Base-by-base conservation (phyloP, 1,140 invertebrate genomes). In the Chrysopa pallens region DNA sequence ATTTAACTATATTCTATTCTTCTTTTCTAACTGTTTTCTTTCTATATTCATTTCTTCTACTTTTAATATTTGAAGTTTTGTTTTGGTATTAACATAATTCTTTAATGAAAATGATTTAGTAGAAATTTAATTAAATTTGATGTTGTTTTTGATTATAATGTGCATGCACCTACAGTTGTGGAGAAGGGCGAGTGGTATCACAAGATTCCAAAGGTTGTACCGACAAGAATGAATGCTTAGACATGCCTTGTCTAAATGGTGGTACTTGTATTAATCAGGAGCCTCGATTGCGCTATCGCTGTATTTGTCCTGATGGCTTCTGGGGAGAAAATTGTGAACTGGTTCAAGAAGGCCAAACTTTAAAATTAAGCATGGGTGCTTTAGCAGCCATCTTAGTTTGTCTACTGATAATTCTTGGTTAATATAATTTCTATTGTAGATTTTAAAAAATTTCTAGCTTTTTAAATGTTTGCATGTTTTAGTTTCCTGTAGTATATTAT, bases 271-370 rank as follows among this genome's bases (percentile, higher is more conserved):
- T 86, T 50, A 92, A 92, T 64, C 75, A 87, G 52, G 85, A 91
- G 63, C 86, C 85, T 44, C 69, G 76, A 46, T 73, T 84, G 46
- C 74, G 84, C 36, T 85, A 84, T 55, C 76, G 73, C 50, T 92
- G 83, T 63, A 78, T 80, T 45, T 94, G 93, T 60, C 81, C 82
- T 5, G 78, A 84, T 45, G 88, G 89, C 35, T 98, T 86, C 67
- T 89, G 80, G 74, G 92, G 92, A 42, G 80, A 85, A 53, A 85
- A 92, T 61, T 97, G 93, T 66, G 87, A 94, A 60, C 71, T 90
- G 40, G 78, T 89, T 33, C 85, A 91, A 58, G 85, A 93, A 60
- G 88, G 87, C 46, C 86, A 88, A 64, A 90, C 86, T 38, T 70
- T 94, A 44, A 87, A 89, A 60, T 74, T 93, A 42, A 88, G 86